A percentile compares a stretch with the other conserved stretches of the same genome.
Conservation (phyloP, 2,797 vertebrate species). For the Xiphophorus birchmanni region DNA sequence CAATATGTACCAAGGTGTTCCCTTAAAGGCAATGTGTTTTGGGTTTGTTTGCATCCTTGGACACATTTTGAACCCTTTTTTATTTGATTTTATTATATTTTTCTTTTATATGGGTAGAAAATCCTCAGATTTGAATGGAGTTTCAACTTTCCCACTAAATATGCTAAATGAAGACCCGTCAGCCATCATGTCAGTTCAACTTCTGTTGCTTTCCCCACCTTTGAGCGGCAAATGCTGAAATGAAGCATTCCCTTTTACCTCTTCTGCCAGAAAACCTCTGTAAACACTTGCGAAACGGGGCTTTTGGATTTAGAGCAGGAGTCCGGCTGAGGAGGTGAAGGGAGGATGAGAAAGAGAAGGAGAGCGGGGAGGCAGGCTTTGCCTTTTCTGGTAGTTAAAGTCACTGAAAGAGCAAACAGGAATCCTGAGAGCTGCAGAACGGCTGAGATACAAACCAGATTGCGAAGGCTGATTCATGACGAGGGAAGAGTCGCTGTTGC, state of each 20-base stretch:
- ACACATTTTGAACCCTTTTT: too few relatives aligned
- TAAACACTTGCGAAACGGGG: neutral
- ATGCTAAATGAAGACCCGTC: neutral
- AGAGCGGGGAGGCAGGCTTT: conserved; percentile 82
- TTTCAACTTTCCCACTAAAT: neutral
- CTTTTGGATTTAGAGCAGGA: conserved; percentile 6
- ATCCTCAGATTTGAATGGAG: neutral
- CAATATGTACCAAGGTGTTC: neutral
- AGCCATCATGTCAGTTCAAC: neutral
- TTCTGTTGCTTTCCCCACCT: neutral
- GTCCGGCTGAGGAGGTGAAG: conserved; percentile 43
- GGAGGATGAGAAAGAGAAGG: conserved; percentile 40
- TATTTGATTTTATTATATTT: neutral
- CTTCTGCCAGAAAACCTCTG: neutral
- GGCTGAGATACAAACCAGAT: conserved; percentile 84
- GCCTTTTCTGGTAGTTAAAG: conserved; percentile 95
- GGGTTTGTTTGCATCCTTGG: neutral
- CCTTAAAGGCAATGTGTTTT: neutral
- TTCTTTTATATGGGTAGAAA: neutral
- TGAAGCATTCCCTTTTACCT: neutral
- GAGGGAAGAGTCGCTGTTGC: conserved; percentile 77
- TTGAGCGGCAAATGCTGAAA: neutral
- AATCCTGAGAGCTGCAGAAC: conserved; percentile 82
- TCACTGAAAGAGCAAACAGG: conserved; percentile 84
- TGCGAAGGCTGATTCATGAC: conserved; percentile 69